These are phyloP conservation scores for Andricus grossulariae DNA, from an alignment of 1,140 invertebrate genomes.

Conservation along the genomic window DNA sequence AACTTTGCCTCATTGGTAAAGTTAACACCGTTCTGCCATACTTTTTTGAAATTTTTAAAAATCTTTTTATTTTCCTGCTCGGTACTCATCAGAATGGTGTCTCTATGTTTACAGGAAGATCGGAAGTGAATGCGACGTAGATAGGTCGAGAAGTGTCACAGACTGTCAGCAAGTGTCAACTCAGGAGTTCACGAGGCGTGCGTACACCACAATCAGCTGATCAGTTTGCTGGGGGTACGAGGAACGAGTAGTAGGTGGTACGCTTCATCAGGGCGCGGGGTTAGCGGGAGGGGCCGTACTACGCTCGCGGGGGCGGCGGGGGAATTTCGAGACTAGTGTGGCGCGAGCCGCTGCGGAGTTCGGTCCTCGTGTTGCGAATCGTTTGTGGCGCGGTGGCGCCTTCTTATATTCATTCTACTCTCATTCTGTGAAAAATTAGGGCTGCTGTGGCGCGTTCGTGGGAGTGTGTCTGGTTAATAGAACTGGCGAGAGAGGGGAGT, in stretches of 20 bases:
- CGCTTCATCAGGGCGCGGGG: slow-evolving; percentile 41
- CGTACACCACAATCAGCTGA: slow-evolving; percentile 48
- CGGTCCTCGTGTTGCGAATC: slow-evolving; percentile 51
- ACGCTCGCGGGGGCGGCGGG: slow-evolving; percentile 51
- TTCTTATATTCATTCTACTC: slow-evolving; percentile 27
- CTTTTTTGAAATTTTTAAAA: too few species aligned
- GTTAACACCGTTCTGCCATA: too few species aligned
- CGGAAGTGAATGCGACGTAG: slow-evolving; percentile 45
- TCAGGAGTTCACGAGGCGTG: slow-evolving; percentile 12
- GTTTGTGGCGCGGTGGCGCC: slow-evolving; percentile 40
- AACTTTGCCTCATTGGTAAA: too few species aligned
- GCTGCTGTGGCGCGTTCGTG: slow-evolving; percentile 30
- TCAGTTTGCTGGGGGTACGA: slow-evolving; percentile 36
- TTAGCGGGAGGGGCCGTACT: slow-evolving; percentile 43
- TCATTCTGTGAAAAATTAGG: background rate
- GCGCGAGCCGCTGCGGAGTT: slow-evolving; percentile 63
- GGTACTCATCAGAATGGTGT: too few species aligned
- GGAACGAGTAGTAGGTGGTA: slow-evolving; percentile 33
- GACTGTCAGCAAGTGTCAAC: slow-evolving; percentile 14
- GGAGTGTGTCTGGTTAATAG: slow-evolving; percentile 38
- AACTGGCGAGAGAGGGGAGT: slow-evolving; percentile 26
- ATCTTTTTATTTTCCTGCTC: too few species aligned
- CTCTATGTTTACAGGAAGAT: slow-evolving; percentile 37
- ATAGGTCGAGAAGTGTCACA: background rate
- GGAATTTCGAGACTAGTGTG: slow-evolving; percentile 65